phyloP scores from a whole-genome alignment of 1,140 invertebrate species.

The Aphis gossypii region DNA sequence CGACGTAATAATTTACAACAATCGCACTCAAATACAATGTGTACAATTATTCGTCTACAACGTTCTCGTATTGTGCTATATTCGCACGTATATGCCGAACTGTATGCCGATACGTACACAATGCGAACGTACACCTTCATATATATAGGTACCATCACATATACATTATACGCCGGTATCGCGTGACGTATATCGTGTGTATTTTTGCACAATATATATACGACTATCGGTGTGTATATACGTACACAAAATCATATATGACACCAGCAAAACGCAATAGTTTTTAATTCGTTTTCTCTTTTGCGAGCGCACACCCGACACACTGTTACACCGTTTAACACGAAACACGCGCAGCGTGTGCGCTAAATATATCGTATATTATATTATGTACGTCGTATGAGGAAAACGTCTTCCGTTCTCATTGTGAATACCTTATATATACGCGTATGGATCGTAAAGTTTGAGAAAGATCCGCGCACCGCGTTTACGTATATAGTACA shows the following conservation, averaged over 20 bases:
- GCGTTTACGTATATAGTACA: too few species aligned
- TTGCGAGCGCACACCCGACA: too few species aligned
- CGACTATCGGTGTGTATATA: too few species aligned
- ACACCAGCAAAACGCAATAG: background rate
- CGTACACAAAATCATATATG: background rate
- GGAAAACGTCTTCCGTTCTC: background rate
- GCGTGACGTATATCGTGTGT: too few species aligned
- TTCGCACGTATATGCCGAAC: too few species aligned
- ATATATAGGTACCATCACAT: too few species aligned
- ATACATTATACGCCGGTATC: too few species aligned
- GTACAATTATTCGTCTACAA: background rate
- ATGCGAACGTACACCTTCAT: too few species aligned
- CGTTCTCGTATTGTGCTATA: background rate
- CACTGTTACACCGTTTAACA: too few species aligned
- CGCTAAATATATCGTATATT: background rate
- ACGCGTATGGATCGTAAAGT: background rate
- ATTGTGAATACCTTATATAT: background rate
- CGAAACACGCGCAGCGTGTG: too few species aligned
- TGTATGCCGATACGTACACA: too few species aligned
- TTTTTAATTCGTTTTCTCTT: background rate
- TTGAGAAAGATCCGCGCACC: background rate
- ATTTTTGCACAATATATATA: too few species aligned
- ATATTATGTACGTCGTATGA: background rate
- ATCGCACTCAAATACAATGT: background rate
- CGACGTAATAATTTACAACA: constrained; percentile 1